phyloP scores from a whole-genome alignment of 2,113 vertebrate genomes.

The Cryptoleucopteryx plumbea region DNA sequence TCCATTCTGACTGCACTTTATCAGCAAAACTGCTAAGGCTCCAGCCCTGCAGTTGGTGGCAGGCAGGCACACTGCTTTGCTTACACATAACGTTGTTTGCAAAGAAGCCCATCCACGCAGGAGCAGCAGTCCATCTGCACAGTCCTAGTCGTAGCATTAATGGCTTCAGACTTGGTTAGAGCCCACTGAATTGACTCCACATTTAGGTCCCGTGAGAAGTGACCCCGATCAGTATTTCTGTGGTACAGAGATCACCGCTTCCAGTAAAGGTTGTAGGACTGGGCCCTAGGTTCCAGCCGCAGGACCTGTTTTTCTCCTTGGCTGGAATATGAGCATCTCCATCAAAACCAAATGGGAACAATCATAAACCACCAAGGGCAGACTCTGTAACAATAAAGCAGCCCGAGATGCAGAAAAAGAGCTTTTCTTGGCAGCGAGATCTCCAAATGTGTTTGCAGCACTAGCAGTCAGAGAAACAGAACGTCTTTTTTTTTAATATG shows the following conservation, averaged over 20 bases:
- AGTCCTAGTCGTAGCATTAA: background rate
- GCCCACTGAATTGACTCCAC: background rate
- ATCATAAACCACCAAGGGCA: background rate
- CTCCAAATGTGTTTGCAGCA: background rate
- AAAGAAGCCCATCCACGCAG: background rate
- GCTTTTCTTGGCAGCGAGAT: background rate
- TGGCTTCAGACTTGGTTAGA: background rate
- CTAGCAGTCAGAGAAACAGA: background rate
- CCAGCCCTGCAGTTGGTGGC: background rate
- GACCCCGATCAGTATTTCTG: accelerated
- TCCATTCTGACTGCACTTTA: background rate
- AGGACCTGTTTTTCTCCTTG: background rate
- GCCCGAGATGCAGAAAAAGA: background rate
- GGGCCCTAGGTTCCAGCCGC: background rate
- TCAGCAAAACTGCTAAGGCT: background rate
- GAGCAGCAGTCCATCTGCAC: background rate
- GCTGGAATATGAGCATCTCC: background rate
- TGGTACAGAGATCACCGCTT: background rate
- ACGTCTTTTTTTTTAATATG: background rate
- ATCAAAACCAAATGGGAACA: background rate
- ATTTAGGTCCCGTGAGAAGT: background rate
- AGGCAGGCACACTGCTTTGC: background rate
- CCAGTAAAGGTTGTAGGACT: background rate
- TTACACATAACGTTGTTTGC: accelerated
- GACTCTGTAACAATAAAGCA: background rate